Evolutionary conservation across 1,140 invertebrate species (phyloP), one percentile per base, ranked within the genome.

Genomic region (Tigriopus japonicus): DNA sequence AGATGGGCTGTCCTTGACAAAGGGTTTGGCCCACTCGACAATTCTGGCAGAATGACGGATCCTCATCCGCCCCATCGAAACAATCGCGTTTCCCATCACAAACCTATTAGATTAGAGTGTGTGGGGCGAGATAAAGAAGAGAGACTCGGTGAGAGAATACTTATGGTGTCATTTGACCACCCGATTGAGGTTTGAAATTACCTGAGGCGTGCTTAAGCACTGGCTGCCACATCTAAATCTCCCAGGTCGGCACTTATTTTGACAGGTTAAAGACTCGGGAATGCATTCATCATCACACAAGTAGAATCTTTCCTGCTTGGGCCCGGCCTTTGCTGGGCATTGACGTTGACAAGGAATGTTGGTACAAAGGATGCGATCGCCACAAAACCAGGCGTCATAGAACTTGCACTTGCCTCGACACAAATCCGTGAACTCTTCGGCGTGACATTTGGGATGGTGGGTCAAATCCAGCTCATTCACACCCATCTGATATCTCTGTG

Each of bases 361-460:
- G 3, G 52, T 54, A 13, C 52, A 54, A 28, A 54, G 21, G 52
- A 54, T 54, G 21, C 35, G 19, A 23, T 54, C 52, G 14, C 52
- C 52, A 28, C 52, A 54, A 28, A 54, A 54, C 52, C 52, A 54
- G 14, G 52, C 52, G n/a, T 54, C 35, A 28, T 54, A 54, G 21
- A 23, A 54, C 35, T 54, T 54, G 21, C 52, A 54, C 52, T 21
- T 54, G 3, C 52, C 52, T 6, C 19, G 35, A 28, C 52, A 54
- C n/a, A 54, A 28, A 28, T 21, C 52, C 7, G 21, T 54, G 52
- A 54, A 54, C 13, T n/a, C n/a, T 13, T 54, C 52, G 13, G 21
- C n/a, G 21, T 54, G 52, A 13, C 52, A 54, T 35, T 9, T 3
- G 28, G 28, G 28, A 35, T 35, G 28, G 9, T 35, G 28, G 28